A percentile compares a stretch with the other conserved stretches of the same genome.
These are phyloP conservation scores for Drosophila nannoptera DNA, from an alignment of 1,140 invertebrate species.

Conservation along the genomic window DNA sequence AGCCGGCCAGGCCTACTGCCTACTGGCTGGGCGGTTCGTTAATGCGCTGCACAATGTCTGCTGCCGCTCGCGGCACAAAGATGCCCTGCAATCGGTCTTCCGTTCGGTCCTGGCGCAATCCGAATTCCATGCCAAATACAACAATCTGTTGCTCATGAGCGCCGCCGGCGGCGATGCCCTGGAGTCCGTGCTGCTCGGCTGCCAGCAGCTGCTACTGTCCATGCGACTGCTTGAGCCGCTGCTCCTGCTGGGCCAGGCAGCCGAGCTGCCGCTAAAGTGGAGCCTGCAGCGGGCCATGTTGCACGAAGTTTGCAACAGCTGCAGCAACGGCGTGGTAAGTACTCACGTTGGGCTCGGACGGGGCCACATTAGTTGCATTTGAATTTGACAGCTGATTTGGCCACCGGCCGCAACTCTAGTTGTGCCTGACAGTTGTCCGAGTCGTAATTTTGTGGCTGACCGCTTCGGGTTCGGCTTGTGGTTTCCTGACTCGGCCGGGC, in stretches of 20 bases:
- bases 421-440: slow-evolving; percentile 57
- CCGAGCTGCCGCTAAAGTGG: slow-evolving; percentile 54
- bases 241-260: slow-evolving; percentile 53
- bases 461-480: slow-evolving; percentile 51
- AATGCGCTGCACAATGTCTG: slow-evolving; percentile 70
- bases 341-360: not conserved
- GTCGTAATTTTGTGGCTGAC: slow-evolving; percentile 71
- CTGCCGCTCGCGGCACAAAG: slow-evolving; percentile 72
- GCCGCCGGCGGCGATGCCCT: slow-evolving; percentile 38
- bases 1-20: slow-evolving; percentile 49
- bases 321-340: slow-evolving; percentile 55
- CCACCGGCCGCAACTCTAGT: slow-evolving; percentile 4
- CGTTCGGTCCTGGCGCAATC: slow-evolving; percentile 73
- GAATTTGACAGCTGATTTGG: slow-evolving; percentile 50
- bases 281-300: slow-evolving; percentile 57
- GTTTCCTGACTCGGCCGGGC: slow-evolving; percentile 10
- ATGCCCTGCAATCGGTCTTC: slow-evolving; percentile 74
- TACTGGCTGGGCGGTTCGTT: slow-evolving; percentile 67
- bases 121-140: slow-evolving; percentile 75
- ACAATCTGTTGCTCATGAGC: slow-evolving; percentile 69
- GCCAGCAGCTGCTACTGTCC: slow-evolving; percentile 57
- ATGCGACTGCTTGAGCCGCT: slow-evolving; percentile 69
- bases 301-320: slow-evolving; percentile 57
- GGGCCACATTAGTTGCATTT: slow-evolving; percentile 71
- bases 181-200: slow-evolving; percentile 56